A percentile compares a stretch with the other conserved stretches of the same genome.
phyloP scores from a whole-genome alignment of 2,797 vertebrate species.

The Psittacula echo region DNA sequence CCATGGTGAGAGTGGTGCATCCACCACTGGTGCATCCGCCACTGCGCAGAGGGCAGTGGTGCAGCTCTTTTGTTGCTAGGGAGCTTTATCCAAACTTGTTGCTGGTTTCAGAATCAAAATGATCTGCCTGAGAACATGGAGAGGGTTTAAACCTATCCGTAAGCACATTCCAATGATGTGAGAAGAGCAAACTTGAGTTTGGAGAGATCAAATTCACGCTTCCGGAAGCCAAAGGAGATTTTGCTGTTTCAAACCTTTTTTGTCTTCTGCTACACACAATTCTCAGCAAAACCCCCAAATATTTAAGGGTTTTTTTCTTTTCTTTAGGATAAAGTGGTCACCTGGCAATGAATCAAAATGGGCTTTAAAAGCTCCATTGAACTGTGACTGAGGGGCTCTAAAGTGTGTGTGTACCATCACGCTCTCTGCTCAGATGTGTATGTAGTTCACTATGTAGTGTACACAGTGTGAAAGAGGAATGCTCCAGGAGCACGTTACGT shows the following conservation, averaged over 20 bases:
- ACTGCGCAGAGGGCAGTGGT: background rate
- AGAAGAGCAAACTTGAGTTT: background rate
- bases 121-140: background rate
- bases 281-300: background rate
- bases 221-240: background rate
- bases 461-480: background rate
- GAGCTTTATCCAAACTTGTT: background rate
- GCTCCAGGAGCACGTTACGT: fast-evolving
- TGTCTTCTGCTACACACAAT: background rate
- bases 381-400: background rate
- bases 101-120: background rate
- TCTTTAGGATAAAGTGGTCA: background rate
- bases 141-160: background rate
- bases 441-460: background rate
- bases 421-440: background rate
- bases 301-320: background rate
- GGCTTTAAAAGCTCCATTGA: background rate
- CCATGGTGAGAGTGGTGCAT: background rate
- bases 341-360: background rate
- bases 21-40: background rate
- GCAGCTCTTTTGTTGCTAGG: background rate
- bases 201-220: background rate
- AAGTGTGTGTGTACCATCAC: background rate
- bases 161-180: background rate
- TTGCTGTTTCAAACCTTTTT: background rate